These are phyloP conservation scores for Siphamia tubifer DNA, from an alignment of 2,113 vertebrate genomes.

Conservation along the genomic window DNA sequence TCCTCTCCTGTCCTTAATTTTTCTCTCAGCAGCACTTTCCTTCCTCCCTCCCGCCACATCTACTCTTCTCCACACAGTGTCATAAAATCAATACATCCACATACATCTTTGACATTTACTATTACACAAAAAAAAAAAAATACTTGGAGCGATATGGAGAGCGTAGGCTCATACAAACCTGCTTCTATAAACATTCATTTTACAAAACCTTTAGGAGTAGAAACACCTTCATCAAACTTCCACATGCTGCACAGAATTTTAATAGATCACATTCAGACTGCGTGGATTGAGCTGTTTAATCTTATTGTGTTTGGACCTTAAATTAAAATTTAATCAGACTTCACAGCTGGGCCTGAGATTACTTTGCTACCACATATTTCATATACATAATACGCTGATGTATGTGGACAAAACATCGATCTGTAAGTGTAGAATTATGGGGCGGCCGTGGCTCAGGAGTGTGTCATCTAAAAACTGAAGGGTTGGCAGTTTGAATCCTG, in stretches of 20 bases:
- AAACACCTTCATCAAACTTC: no score
- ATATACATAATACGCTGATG: no score
- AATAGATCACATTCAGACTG: neutral
- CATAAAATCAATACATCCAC: slow-evolving; percentile 66
- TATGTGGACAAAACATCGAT: no score
- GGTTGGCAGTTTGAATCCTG: no score
- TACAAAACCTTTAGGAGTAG: neutral
- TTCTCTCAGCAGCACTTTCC: slow-evolving; percentile 21
- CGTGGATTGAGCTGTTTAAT: neutral
- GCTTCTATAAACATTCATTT: neutral
- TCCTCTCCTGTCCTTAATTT: slow-evolving; percentile 22
- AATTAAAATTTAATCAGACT: slow-evolving; percentile 20
- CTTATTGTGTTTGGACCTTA: neutral
- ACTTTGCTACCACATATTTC: no score
- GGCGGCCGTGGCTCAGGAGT: no score
- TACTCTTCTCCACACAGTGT: slow-evolving; percentile 24
- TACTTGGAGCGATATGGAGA: slow-evolving; percentile 8
- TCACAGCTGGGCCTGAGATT: slow-evolving; percentile 38
- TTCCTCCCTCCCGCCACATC: slow-evolving; percentile 6
- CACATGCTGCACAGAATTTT: neutral
- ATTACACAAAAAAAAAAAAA: slow-evolving; percentile 34
- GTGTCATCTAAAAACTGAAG: no score
- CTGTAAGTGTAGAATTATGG: no score
- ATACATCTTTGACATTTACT: slow-evolving; percentile 36
- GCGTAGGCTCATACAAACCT: neutral